Conservation (phyloP, 2,797 vertebrate genomes). For the Poecilia velifera region DNA sequence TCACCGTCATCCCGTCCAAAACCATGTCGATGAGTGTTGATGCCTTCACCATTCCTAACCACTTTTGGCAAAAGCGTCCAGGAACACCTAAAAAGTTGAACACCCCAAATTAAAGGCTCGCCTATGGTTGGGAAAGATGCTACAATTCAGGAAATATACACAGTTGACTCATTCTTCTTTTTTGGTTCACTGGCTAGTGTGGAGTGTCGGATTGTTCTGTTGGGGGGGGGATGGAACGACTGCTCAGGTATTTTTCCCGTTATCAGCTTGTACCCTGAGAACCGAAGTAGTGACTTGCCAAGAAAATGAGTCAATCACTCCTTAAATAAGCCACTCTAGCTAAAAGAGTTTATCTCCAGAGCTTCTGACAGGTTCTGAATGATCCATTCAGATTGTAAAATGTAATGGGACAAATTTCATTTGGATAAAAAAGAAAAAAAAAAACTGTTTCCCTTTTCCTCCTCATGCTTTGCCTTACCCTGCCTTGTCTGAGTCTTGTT, state of each 20-base stretch:
- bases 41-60: constrained; percentile 91
- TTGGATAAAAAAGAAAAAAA: constrained; percentile 29
- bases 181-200: constrained; percentile 43
- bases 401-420: constrained; percentile 42
- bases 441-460: constrained; percentile 25
- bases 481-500: constrained; percentile 55
- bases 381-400: constrained; percentile 61
- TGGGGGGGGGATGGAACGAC: constrained; percentile 42
- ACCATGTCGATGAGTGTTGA: constrained; percentile 97
- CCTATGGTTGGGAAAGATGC: constrained; percentile 18
- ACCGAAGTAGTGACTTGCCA: constrained; percentile 42
- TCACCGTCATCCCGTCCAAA: constrained; percentile 92
- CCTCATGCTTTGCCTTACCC: constrained; percentile 69
- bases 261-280: constrained; percentile 34
- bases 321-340: constrained; percentile 45
- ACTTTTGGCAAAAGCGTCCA: constrained; percentile 92
- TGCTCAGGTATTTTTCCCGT: constrained; percentile 31
- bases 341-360: constrained; percentile 39
- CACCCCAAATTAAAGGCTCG: constrained; percentile 86
- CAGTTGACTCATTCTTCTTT: constrained; percentile 26
- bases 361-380: constrained; percentile 51
- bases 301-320: constrained; percentile 50
- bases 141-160: constrained; percentile 54
- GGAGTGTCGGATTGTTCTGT: constrained; percentile 46
- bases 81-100: constrained; percentile 91